Conservation (phyloP, 2,797 vertebrate species). For the Mormyrus hasselquistii region DNA sequence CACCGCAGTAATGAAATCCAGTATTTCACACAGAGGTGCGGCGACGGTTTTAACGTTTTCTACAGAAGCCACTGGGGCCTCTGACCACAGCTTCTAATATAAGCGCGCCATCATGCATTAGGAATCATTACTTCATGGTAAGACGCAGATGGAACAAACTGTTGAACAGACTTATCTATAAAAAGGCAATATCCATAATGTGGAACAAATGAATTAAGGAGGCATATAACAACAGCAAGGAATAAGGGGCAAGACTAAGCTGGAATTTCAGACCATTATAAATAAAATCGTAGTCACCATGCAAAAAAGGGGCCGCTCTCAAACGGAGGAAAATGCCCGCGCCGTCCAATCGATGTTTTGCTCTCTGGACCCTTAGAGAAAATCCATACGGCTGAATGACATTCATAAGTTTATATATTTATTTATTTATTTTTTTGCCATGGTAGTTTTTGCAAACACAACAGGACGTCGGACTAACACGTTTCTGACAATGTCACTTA, state of each 20-base stretch:
- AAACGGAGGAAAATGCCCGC: neutral
- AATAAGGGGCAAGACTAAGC: neutral
- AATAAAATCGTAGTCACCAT: neutral
- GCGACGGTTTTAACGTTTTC: conserved; percentile 17
- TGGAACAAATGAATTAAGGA: neutral
- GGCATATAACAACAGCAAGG: neutral
- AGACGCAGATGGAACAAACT: conserved; percentile 4
- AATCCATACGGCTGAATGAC: conserved; percentile 1
- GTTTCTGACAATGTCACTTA: neutral
- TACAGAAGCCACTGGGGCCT: conserved; percentile 2
- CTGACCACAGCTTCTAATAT: conserved; percentile 3
- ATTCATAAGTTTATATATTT: neutral
- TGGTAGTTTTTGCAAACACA: conserved; percentile 6
- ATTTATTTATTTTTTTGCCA: neutral
- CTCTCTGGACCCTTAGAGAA: neutral
- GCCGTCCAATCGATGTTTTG: neutral
- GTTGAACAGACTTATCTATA: conserved; percentile 1
- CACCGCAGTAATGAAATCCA: conserved; percentile 21
- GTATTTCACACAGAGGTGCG: conserved; percentile 24
- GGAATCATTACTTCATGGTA: neutral
- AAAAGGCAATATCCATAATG: conserved; percentile 13
- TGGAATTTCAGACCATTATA: conserved; percentile 4
- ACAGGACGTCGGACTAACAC: neutral
- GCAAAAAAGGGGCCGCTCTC: neutral
- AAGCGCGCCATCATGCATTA: conserved; percentile 30